Evolutionary conservation across 2,797 vertebrate species (phyloP), one percentile per base, ranked within the genome.

Genomic region (Pangasius larnaudii): DNA sequence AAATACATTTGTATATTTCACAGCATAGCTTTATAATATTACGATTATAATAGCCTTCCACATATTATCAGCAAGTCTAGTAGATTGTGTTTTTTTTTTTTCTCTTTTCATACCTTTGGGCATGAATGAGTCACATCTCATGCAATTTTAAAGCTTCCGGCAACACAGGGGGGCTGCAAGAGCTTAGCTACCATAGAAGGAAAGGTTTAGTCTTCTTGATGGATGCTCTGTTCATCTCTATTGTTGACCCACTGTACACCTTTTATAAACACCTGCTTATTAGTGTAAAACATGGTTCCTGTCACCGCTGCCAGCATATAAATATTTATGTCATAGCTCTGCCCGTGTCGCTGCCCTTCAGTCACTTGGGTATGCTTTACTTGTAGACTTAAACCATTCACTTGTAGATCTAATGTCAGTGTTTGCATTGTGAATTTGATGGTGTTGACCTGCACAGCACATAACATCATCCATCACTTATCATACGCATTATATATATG

Each of bases 401-500:
- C 30, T 53, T 80, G 72, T 78, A 14, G 56, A 53, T 85, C 69
- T 42, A 39, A 59, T 74, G 84, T 74, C 67, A 85, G n/a, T 85
- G 84, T 85, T 74, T 85, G 67, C 67, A n/a, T 74, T 85, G 84
- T 39, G 69, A 59, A 85, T 85, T 85, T 72, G 67, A 85, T 85
- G 30, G 4, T 19, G 84, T 74, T 74, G 84, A 58, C 51, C 67
- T 42, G 24, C 69, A 46, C 22, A 10, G 19, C 69, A 18, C 53
- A 27, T 72, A 72, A 46, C 69, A 85, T 74, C 84, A 74, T 74
- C 67, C 53, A 85, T 85, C 53, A 74, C 49, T 78, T 65, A 78
- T 65, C 61, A 14, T 33, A 63, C 24, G 36, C 84, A 42, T 85
- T 72, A 36, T 85, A 74, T 85, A 46, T 59, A 71, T 85, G 74